Evolutionary conservation across 1,140 invertebrate species (phyloP), one percentile per base, ranked within the genome.

Genomic region (Anoplolepis gracilipes): DNA sequence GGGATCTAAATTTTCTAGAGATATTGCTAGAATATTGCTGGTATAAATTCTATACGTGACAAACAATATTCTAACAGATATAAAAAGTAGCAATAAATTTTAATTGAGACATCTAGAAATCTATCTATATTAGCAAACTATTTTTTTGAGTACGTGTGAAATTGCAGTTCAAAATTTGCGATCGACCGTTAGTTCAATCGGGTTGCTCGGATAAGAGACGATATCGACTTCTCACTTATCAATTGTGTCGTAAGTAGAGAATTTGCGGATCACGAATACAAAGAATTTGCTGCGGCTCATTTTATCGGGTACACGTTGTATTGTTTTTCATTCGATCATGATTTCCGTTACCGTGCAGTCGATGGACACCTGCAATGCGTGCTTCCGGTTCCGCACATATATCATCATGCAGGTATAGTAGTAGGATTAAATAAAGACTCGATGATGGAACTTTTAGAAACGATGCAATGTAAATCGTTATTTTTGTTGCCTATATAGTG

Each of bases 301-400:
- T 88, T 91, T 92, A 90, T 93, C 87, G 85, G 75, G 67, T 88
- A 79, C 88, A 88, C 87, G 89, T 87, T 90, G 90, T 87, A 91
- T 93, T 94, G 92, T 93, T 87, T 93, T 91, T 88, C 73, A 85
- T 90, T 89, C 90, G 87, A 89, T 90, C 89, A 87, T 90, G 89
- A 90, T 91, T 93, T 93, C 91, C 92, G 91, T 85, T 89, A 82
- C 10, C 59, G 76, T 88, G 78, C 88, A 89, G 89, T 85, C 82
- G 69, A 89, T 85, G 76, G 81, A 89, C 78, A 87, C 69, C 55
- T 92, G 89, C 90, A 89, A 85, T 30, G 69, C 86, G 85, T 88
- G 85, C 75, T 92, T 93, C 91, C 92, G 89, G 85, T 81, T 91
- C 87, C 87, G 87, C 72, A 84, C 91, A 91, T 89, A 79, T 91